Base-by-base conservation (phyloP, 2,113 vertebrate genomes). In the Oryzias woworae region DNA sequence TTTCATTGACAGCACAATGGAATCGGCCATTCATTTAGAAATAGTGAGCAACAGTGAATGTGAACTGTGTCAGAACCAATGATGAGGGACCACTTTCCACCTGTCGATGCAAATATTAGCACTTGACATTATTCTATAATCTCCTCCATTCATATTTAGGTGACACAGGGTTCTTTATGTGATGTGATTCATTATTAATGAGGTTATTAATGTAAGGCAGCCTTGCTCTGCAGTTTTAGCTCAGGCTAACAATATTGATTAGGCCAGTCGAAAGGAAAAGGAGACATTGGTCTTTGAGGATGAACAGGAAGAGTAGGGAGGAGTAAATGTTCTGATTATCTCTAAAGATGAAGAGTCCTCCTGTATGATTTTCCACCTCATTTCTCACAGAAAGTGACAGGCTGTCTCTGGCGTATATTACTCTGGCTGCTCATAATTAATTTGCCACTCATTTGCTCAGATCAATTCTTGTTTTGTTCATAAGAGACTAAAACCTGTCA, bases 161-260 rank as follows among this genome's bases (percentile, higher is more conserved):
- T 75, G 69, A 77, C 55, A 62, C 22, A 64, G 59, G 61, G 69
- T 10, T 43, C 75, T 77, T 82, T 61, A 57, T 80, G 78, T 65
- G 49, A 68, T 67, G 70, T 66, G 69, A 91, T 90, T 75, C 65
- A 86, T 88, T 87, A 88, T 91, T 88, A 80, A 88, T 81, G 83
- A 31, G 58, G 41, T 81, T 76, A 80, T 90, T 84, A 87, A 73
- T 63, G 64, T 50, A 55, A 81, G 70, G 69, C 68, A 73, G 74
- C 49, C 71, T 53, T 50, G 62, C 64, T 80, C 52, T 66, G 81
- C 44, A 68, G 52, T 46, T 60, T 75, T 69, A 81, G 66, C 64
- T 15, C 66, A 50, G 71, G 53, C 70, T 69, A 69, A 66, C 53
- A 57, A 71, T 78, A 90, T 90, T 72, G 87, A 90, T 90, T 71